Conservation (phyloP, 2,888 invertebrate species). For the Apocheima hispidaria region DNA sequence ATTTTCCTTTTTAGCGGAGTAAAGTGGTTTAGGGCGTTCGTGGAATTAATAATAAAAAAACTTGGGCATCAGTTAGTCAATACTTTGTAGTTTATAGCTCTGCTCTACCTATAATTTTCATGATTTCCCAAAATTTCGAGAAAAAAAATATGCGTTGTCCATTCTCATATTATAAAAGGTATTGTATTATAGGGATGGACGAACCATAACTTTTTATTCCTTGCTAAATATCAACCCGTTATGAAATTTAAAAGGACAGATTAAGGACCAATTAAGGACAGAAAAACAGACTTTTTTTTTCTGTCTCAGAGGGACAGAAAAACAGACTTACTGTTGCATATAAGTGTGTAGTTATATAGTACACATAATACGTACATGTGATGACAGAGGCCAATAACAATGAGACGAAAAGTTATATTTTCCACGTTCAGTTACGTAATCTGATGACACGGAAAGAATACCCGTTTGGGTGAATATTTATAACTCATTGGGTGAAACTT, state of each 20-base stretch:
- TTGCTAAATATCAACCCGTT: too few species aligned
- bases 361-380: not conserved
- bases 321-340: not conserved
- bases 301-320: not conserved
- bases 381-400: conserved; percentile 25
- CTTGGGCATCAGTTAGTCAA: not conserved
- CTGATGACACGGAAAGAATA: conserved; percentile 52
- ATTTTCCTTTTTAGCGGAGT: conserved; percentile 57
- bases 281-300: too few species aligned
- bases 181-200: too few species aligned
- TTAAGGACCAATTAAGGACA: too few species aligned
- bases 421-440: conserved; percentile 41
- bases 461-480: conserved; percentile 66
- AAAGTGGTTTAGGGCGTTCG: conserved; percentile 23
- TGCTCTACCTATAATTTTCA: too few species aligned
- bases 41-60: conserved; percentile 25
- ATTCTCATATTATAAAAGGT: too few species aligned
- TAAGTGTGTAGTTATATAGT: not conserved
- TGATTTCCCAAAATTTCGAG: too few species aligned
- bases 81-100: too few species aligned
- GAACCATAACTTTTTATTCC: too few species aligned
- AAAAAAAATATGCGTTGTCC: too few species aligned
- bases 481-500: conserved; percentile 60
- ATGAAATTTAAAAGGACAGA: too few species aligned
- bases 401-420: conserved; percentile 36